A percentile compares a stretch with the other conserved stretches of the same genome.
Evolutionary conservation across 2,113 vertebrate species (phyloP).

Genomic region (Morone chrysops): DNA sequence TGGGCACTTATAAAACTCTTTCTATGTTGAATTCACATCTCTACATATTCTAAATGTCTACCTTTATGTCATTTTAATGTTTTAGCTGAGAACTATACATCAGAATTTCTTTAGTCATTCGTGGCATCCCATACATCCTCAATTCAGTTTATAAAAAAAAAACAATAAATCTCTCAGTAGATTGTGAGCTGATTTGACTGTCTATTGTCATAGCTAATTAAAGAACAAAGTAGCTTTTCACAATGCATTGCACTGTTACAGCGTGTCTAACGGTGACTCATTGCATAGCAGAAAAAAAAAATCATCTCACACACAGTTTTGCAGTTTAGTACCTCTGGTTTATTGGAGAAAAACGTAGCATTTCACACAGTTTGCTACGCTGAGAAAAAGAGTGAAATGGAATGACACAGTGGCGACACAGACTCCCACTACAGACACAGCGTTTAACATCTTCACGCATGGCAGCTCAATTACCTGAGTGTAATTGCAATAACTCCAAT

Average conservation of each 20-base stretch:
- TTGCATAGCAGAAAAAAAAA: slow-evolving; percentile 11
- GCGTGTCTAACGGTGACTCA: slow-evolving; percentile 5
- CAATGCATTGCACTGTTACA: slow-evolving; percentile 5
- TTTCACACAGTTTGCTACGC: slow-evolving; percentile 55
- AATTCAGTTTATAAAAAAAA: neutral
- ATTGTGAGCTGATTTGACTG: neutral
- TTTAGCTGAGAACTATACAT: neutral
- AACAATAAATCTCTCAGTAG: neutral
- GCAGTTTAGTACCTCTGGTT: slow-evolving; percentile 42
- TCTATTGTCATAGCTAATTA: slow-evolving; percentile 25
- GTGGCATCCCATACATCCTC: neutral
- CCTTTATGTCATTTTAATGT: neutral
- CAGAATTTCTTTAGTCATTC: neutral
- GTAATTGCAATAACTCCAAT: slow-evolving; percentile 88
- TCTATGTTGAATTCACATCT: neutral
- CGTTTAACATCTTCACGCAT: slow-evolving; percentile 85
- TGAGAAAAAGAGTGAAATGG: slow-evolving; percentile 67
- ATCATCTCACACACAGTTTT: slow-evolving; percentile 6
- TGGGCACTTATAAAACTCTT: neutral
- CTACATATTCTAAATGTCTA: neutral
- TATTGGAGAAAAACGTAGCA: slow-evolving; percentile 45
- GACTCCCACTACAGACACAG: slow-evolving; percentile 78
- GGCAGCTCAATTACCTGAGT: slow-evolving; percentile 86
- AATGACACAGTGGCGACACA: slow-evolving; percentile 77
- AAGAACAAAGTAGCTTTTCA: slow-evolving; percentile 18